Percentiles rank a stretch among this genome's conserved stretches.
Evolutionary conservation across 2,888 invertebrate species (phyloP).

Genomic region (Cistogaster globosa): DNA sequence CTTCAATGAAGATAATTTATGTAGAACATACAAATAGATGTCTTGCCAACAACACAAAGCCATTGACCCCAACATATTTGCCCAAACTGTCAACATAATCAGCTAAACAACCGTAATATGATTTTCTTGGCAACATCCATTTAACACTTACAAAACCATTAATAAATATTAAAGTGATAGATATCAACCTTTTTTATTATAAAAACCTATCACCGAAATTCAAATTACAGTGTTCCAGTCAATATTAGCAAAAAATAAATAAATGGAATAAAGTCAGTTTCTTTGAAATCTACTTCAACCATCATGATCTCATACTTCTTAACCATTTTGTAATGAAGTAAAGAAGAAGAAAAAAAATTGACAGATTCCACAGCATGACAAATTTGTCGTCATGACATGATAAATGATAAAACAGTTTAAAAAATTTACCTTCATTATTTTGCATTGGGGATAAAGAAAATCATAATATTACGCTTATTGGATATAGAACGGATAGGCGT

Average conservation of each 20-base stretch:
- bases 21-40: slow-evolving; percentile 17
- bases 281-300: slow-evolving; percentile 15
- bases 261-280: slow-evolving; percentile 15
- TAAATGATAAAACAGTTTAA: slow-evolving; percentile 78
- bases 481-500: slow-evolving; percentile 24
- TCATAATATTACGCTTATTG: slow-evolving; percentile 51
- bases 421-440: slow-evolving; percentile 72
- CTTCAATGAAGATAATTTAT: slow-evolving; percentile 6
- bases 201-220: slow-evolving; percentile 3
- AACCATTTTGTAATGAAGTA: slow-evolving; percentile 76
- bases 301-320: neutral
- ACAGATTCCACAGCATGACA: slow-evolving; percentile 80
- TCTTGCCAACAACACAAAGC: slow-evolving; percentile 20
- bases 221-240: slow-evolving; percentile 35
- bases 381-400: slow-evolving; percentile 80
- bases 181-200: slow-evolving; percentile 25
- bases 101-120: slow-evolving; percentile 39
- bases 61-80: slow-evolving; percentile 35
- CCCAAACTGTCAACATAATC: slow-evolving; percentile 49
- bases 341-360: slow-evolving; percentile 74
- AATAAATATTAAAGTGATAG: slow-evolving; percentile 62
- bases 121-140: slow-evolving; percentile 34
- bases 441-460: slow-evolving; percentile 45
- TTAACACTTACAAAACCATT: slow-evolving; percentile 49
- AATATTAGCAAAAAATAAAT: slow-evolving; percentile 10